A percentile compares a stretch with the other conserved stretches of the same genome.
Conservation (phyloP, 2,797 vertebrate species). For the Leucoraja ocellata region DNA sequence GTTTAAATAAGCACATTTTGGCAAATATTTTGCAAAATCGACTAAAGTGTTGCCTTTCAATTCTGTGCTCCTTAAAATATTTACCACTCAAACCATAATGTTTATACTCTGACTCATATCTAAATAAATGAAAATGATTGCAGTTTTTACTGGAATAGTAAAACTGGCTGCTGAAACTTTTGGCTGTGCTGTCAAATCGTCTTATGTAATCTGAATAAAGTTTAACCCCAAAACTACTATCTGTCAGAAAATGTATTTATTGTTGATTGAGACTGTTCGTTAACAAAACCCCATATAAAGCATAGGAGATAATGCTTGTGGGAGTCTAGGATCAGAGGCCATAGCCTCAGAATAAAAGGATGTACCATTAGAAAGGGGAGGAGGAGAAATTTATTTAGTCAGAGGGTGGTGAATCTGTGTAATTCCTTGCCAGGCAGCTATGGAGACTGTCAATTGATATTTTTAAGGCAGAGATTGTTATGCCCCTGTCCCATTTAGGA, state of each 20-base stretch:
- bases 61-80: conserved; percentile 35
- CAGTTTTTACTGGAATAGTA: conserved; percentile 35
- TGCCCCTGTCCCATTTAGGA: too few species aligned
- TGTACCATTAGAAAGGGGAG: too few species aligned
- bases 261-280: background rate
- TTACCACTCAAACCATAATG: conserved; percentile 8
- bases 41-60: conserved; percentile 14
- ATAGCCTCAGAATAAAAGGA: too few species aligned
- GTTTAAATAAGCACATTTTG: background rate
- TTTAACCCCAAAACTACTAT: background rate
- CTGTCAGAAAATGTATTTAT: background rate
- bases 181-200: background rate
- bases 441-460: too few species aligned
- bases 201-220: background rate
- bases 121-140: conserved; percentile 31
- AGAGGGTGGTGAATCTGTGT: too few species aligned
- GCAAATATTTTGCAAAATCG: conserved; percentile 36
- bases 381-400: too few species aligned
- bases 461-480: too few species aligned
- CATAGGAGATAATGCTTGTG: too few species aligned
- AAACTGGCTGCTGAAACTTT: background rate
- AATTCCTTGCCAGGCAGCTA: too few species aligned
- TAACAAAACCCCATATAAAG: background rate
- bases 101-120: conserved; percentile 33
- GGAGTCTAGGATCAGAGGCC: too few species aligned